Percentiles rank a stretch among this genome's conserved stretches.
Conservation (phyloP, 2,888 invertebrate genomes). For the Trachelus tabidus region DNA sequence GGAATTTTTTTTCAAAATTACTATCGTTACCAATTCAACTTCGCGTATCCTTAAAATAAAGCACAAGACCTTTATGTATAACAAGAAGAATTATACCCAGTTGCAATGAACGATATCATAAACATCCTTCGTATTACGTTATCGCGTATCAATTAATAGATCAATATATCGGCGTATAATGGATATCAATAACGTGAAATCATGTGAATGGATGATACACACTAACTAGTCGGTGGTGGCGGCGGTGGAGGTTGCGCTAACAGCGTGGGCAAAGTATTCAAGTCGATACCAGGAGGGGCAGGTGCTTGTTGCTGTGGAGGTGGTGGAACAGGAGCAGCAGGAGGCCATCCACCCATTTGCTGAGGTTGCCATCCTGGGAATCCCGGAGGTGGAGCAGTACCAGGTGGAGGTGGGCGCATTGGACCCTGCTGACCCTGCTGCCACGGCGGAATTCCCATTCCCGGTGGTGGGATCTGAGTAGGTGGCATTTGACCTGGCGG, state of each 20-base stretch:
- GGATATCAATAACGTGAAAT: not conserved
- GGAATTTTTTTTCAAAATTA: not conserved
- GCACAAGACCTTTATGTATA: not conserved
- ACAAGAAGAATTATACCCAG: not conserved
- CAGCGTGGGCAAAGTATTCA: conserved; percentile 69
- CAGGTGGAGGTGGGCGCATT: conserved; percentile 54
- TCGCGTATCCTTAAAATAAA: not conserved
- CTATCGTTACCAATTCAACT: not conserved
- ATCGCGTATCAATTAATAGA: not conserved
- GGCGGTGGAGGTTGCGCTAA: conserved; percentile 78
- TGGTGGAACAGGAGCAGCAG: conserved; percentile 68
- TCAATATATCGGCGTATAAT: not conserved
- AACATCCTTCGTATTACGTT: not conserved
- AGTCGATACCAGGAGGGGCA: conserved; percentile 69
- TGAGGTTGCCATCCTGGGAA: conserved; percentile 55
- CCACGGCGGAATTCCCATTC: conserved; percentile 64
- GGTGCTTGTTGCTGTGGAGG: conserved; percentile 67
- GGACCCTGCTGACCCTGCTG: conserved; percentile 46
- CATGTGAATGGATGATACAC: conserved; percentile 10
- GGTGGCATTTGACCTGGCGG: conserved; percentile 61
- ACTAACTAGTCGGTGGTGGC: conserved; percentile 69
- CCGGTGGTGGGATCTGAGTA: conserved; percentile 54
- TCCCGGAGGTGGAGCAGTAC: conserved; percentile 37
- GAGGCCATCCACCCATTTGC: conserved; percentile 59
- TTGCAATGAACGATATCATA: not conserved